These are phyloP conservation scores for Isotomurus palustris DNA, from an alignment of 2,888 invertebrate species.

Conservation along the genomic window DNA sequence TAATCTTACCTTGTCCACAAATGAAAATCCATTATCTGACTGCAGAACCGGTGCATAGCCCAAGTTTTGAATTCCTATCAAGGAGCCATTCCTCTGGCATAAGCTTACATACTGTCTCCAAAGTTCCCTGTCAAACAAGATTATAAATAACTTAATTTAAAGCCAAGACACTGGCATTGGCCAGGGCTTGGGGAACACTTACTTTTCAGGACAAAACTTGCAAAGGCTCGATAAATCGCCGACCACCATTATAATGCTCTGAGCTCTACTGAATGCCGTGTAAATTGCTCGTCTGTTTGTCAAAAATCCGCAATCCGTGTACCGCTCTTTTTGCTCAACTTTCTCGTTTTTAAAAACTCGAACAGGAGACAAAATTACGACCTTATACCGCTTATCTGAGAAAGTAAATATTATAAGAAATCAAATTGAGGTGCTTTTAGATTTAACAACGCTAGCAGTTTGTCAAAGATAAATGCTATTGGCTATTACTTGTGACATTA, in stretches of 20 bases:
- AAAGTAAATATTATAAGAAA: not conserved
- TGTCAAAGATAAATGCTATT: not conserved
- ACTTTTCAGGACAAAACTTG: conserved; percentile 69
- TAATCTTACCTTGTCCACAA: no score
- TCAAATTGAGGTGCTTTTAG: not conserved
- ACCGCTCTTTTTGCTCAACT: not conserved
- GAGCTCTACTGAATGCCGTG: conserved; percentile 75
- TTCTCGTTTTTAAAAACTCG: conserved; percentile 54
- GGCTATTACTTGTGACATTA: conserved; percentile 69
- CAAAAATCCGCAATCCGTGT: conserved; percentile 69
- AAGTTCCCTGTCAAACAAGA: conserved; percentile 63
- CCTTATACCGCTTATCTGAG: conserved; percentile 70
- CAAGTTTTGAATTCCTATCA: conserved; percentile 9
- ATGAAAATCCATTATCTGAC: no score
- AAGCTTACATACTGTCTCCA: conserved; percentile 60
- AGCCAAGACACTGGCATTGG: conserved; percentile 2
- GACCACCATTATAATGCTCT: conserved; percentile 74
- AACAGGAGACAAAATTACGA: conserved; percentile 73
- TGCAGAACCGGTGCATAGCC: no score
- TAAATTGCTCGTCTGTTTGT: conserved; percentile 75
- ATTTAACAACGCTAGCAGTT: not conserved
- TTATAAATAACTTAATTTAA: conserved; percentile 24
- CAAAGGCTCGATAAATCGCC: conserved; percentile 78
- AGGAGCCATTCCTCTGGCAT: conserved; percentile 16
- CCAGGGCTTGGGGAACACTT: conserved; percentile 22